Percentiles rank a stretch among this genome's conserved stretches.
phyloP scores from a whole-genome alignment of 2,888 invertebrate species.

The Aricia artaxerxes region DNA sequence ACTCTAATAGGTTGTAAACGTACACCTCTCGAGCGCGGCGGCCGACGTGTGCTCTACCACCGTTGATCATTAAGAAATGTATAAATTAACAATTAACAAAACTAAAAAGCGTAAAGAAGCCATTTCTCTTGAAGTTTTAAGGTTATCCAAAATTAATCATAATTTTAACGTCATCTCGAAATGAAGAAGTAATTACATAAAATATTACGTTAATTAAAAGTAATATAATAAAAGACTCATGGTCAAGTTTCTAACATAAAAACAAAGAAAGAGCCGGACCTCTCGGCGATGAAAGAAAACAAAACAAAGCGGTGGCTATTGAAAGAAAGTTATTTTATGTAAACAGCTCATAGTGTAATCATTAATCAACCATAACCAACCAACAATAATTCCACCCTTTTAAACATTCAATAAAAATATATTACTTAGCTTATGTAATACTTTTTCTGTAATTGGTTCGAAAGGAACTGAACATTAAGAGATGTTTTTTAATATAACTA shows the following conservation, averaged over 20 bases:
- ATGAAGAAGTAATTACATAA: not conserved
- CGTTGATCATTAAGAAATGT: constrained; percentile 22
- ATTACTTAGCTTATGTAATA: not conserved
- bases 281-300: not conserved
- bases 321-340: constrained; percentile 5
- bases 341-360: not conserved
- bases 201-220: not conserved
- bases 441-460: not conserved
- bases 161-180: constrained; percentile 1
- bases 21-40: not conserved
- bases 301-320: not conserved
- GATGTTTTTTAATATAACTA: not conserved
- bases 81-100: constrained; percentile 30
- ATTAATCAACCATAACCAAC: not conserved
- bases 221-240: not conserved
- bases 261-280: not conserved
- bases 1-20: not conserved
- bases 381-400: too few relatives aligned
- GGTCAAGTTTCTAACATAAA: not conserved
- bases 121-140: constrained; percentile 28
- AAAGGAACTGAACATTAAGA: not conserved
- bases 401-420: not conserved
- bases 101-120: constrained; percentile 29
- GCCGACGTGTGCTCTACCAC: not conserved
- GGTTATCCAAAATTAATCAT: constrained; percentile 22